Evolutionary conservation across 2,113 vertebrate genomes (phyloP), one percentile per base, ranked within the genome.

Genomic region (Orthonyx spaldingii): DNA sequence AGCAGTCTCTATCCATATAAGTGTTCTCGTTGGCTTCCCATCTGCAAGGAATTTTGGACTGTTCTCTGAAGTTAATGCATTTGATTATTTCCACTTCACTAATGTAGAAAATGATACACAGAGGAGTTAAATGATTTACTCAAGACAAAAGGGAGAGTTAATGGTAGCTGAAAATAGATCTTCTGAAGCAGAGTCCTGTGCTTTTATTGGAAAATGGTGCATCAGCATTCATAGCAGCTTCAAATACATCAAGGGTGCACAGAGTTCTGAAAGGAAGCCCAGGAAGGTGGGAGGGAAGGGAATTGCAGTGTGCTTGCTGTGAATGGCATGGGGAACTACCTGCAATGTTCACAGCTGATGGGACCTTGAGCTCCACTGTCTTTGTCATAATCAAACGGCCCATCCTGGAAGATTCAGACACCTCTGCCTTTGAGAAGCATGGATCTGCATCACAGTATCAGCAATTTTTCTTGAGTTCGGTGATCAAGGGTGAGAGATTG

Each of bases 71-170:
- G 47, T 84, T 63, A 81, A 86, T 86, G 37, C 6, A 28, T 88
- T 84, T 81, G 39, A 80, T 92, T 96, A 86, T 81, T 96, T 96
- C 63, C 59, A 83, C 84, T 85, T 84, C 47, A 41, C 60, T 83
- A 92, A 63, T 52, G 35, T 42, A 78, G 75, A 78, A 90, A 94
- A 80, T 33, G 44, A 86, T 64, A 77, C 87, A 83, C 66, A 88
- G 63, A 74, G 41, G 57, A 88, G 70, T 86, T 88, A 90, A 83
- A 77, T 84, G 3, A 74, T 91, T 89, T 94, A 77, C 85, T 90
- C 44, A 78, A 86, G 85, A 90, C 82, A 90, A 88, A 85, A 94
- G 27, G 7, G 42, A 80, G 59, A 92, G 15, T 28, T 80, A 79
- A 57, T 69, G 30, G 35, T 88, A 88, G 93, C 79, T 90, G 85